These are phyloP conservation scores for Prunella himalayana DNA, from an alignment of 2,113 vertebrate genomes.

Conservation along the genomic window DNA sequence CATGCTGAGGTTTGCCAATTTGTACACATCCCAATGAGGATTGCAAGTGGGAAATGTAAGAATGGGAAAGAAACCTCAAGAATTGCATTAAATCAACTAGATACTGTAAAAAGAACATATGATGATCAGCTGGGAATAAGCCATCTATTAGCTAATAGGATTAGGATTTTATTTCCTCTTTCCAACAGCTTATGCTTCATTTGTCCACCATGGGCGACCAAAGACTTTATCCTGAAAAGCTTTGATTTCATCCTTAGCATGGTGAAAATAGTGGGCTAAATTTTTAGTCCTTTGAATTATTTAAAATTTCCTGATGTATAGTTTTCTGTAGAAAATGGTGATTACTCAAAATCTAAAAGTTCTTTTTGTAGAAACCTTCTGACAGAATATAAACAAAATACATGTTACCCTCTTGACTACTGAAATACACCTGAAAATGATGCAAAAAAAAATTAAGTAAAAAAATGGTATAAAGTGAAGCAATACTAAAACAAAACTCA, in stretches of 20 bases:
- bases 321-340: neutral
- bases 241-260: neutral
- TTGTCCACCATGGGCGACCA: neutral
- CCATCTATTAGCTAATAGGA: constrained; percentile 12
- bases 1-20: neutral
- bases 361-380: neutral
- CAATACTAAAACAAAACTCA: neutral
- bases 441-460: neutral
- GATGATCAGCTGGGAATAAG: neutral
- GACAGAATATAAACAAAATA: neutral
- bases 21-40: neutral
- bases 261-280: neutral
- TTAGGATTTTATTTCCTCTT: neutral
- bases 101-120: neutral
- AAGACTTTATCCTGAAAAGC: neutral
- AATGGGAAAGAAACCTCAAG: neutral
- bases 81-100: neutral
- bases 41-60: neutral
- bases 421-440: neutral
- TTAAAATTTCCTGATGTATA: neutral
- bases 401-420: neutral
- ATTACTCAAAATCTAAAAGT: neutral
- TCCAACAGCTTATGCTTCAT: neutral
- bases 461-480: neutral
- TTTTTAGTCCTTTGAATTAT: neutral